Conservation (phyloP, 2,888 invertebrate genomes). For the Uloborus plumipes region DNA sequence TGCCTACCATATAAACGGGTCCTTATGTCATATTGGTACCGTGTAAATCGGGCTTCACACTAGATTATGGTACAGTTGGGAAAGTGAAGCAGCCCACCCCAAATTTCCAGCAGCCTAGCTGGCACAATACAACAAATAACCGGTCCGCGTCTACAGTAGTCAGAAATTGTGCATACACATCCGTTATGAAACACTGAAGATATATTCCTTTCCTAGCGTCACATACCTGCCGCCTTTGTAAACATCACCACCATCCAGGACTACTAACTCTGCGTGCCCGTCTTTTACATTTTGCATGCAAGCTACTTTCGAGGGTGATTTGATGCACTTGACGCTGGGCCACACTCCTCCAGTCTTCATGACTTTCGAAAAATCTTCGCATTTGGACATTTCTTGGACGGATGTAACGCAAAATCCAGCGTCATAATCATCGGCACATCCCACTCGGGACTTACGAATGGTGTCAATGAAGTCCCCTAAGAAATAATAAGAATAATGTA, state of each 20-base stretch:
- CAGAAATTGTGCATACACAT: not conserved
- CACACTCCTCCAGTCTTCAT: constrained; percentile 84
- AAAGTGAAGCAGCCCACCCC: too few relatives aligned
- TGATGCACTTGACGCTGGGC: constrained; percentile 84
- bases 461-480: constrained; percentile 71
- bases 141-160: not conserved
- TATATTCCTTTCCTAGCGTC: not conserved
- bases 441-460: constrained; percentile 68
- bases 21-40: too few relatives aligned
- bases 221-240: constrained; percentile 79
- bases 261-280: constrained; percentile 80
- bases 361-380: constrained; percentile 79
- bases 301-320: constrained; percentile 77
- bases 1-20: too few relatives aligned
- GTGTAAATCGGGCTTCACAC: too few relatives aligned
- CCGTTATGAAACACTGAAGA: not conserved
- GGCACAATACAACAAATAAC: too few relatives aligned
- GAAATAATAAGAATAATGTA: not conserved
- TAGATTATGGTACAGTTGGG: too few relatives aligned
- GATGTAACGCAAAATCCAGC: constrained; percentile 78
- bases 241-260: constrained; percentile 81
- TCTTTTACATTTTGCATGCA: constrained; percentile 80
- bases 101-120: too few relatives aligned
- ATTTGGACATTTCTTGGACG: constrained; percentile 81
- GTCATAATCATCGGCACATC: constrained; percentile 68